Evolutionary conservation across 2,888 invertebrate genomes (phyloP), one percentile per base, ranked within the genome.

Genomic region (Abrostola triplasia): DNA sequence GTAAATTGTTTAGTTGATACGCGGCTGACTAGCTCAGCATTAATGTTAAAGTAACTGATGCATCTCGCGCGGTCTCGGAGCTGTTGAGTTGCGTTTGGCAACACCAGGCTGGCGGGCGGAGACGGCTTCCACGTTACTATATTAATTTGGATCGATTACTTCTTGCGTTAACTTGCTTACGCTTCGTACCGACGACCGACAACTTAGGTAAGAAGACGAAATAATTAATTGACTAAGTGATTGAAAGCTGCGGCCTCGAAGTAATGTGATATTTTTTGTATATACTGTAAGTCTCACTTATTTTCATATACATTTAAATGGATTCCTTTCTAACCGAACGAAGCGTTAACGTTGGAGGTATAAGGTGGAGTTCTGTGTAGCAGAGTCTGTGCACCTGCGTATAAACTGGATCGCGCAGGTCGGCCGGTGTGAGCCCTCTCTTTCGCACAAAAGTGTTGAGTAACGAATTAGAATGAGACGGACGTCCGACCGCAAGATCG

Each of bases 201-300:
- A 84, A 90, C 88, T 89, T 92, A 93, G 91, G 87, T 93, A 92
- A 90, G 90, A 90, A 90, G 90, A 92, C 84, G 88, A 90, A 88
- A 86, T 90, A 89, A 91, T 84, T 92, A 91, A 90, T 90, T 70
- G 85, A 92, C 89, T 94, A 92, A 93, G 92, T 89, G 89, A 92
- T 85, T 92, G 92, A 93, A 94, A 94, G 94, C 94, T 94, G 94
- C 94, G 94, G 94, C 94, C 94, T 94, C 94, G 93, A 94, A 93
- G 92, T 94, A 92, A 92, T 94, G 94, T 94, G 94, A 94, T 94
- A 94, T 94, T 94, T 44, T 94, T 94, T 94, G 94, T 94, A 94
- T 93, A 94, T 94, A 93, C 92, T 93, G 93, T 94, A 93, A 94
- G 94, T 93, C 92, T 91, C 89, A 93, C 89, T 94, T 94, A 94